Conservation (phyloP, 2,888 invertebrate genomes). For the Actias luna region DNA sequence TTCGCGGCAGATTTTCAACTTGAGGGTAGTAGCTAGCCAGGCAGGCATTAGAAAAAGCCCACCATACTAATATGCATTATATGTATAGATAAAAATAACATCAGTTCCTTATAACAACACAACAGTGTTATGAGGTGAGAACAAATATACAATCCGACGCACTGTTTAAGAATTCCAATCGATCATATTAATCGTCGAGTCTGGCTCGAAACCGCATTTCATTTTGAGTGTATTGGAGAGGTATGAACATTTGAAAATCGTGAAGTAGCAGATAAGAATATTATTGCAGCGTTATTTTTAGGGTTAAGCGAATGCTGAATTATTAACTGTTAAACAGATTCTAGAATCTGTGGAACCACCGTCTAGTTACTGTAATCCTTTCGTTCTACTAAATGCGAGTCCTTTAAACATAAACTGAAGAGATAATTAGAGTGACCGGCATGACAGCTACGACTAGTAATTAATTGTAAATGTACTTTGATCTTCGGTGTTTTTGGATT, state of each 20-base stretch:
- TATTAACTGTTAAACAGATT: background rate
- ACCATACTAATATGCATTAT: too few species aligned
- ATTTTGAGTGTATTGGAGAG: conserved; percentile 2
- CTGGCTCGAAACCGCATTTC: background rate
- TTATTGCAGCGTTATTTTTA: background rate
- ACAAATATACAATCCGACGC: conserved; percentile 13
- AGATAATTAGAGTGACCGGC: too few species aligned
- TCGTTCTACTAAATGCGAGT: too few species aligned
- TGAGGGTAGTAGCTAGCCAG: too few species aligned
- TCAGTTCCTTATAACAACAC: conserved; percentile 3
- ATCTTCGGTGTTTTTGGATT: too few species aligned
- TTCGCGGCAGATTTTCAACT: too few species aligned
- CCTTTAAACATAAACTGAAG: too few species aligned
- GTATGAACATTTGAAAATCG: background rate
- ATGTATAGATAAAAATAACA: background rate
- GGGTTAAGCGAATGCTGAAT: background rate
- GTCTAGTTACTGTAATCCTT: too few species aligned
- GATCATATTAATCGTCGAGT: conserved; percentile 14
- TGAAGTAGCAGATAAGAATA: background rate
- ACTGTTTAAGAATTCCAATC: conserved; percentile 18
- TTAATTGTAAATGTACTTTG: too few species aligned
- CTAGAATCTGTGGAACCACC: too few species aligned
- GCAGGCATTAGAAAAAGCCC: too few species aligned
- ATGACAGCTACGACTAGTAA: too few species aligned
- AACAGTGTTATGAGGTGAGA: conserved; percentile 12